A percentile compares a stretch with the other conserved stretches of the same genome.
Conservation (phyloP, 2,888 invertebrate genomes). For the Drosophila fulvimacula region DNA sequence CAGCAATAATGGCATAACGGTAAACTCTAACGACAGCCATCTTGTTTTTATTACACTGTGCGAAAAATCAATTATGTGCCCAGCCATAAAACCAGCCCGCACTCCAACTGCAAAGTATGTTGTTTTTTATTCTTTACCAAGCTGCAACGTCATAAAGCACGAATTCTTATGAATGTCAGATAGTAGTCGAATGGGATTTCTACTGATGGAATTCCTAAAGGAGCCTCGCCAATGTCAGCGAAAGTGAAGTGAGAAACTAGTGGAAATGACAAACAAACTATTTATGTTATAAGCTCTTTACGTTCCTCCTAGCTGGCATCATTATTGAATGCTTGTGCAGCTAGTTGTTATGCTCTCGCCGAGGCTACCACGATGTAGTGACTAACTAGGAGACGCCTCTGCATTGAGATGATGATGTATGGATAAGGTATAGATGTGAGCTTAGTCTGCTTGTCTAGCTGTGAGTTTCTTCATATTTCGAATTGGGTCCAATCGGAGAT, state of each 20-base stretch:
- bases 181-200: neutral
- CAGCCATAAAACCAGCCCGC: constrained; percentile 1
- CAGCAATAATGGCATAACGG: constrained; percentile 21
- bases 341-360: neutral
- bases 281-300: constrained; percentile 8
- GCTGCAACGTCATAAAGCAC: constrained; percentile 1
- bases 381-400: neutral
- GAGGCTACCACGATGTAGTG: neutral
- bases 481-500: no score
- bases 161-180: neutral
- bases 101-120: neutral
- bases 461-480: no score
- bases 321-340: constrained; percentile 5
- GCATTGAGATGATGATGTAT: neutral
- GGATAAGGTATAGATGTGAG: neutral
- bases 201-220: neutral
- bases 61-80: constrained; percentile 9
- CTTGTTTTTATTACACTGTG: constrained; percentile 16
- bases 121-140: neutral
- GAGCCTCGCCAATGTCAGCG: neutral
- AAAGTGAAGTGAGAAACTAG: neutral
- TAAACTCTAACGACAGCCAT: constrained; percentile 11
- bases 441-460: no score
- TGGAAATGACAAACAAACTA: constrained; percentile 3
- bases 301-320: neutral